Percentiles rank a stretch among this genome's conserved stretches.
These are phyloP conservation scores for Latrodectus hesperus DNA, from an alignment of 2,888 invertebrate genomes.

Conservation along the genomic window DNA sequence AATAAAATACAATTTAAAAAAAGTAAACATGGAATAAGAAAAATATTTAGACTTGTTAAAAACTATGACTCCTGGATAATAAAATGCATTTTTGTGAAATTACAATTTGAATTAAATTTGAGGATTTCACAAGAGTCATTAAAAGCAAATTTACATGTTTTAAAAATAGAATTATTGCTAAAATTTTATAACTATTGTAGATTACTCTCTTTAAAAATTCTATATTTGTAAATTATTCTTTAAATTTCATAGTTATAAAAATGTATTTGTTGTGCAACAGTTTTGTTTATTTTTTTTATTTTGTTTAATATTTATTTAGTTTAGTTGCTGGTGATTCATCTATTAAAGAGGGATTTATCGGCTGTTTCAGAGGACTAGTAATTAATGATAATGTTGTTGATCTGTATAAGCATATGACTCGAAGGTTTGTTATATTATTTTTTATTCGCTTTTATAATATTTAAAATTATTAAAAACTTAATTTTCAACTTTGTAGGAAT, in stretches of 20 bases:
- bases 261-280: not conserved
- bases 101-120: no score
- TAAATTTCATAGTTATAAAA: not conserved
- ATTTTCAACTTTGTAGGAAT: not conserved
- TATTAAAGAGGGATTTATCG: slow-evolving; percentile 84
- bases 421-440: slow-evolving; percentile 70
- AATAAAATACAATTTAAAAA: no score
- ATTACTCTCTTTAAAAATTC: not conserved
- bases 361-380: slow-evolving; percentile 93
- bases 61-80: no score
- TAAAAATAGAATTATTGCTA: no score
- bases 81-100: no score
- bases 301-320: slow-evolving; percentile 15
- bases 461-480: not conserved
- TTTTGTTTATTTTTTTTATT: no score
- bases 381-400: slow-evolving; percentile 93
- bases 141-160: no score
- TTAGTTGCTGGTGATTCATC: slow-evolving; percentile 60
- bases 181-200: no score
- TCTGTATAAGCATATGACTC: slow-evolving; percentile 90
- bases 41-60: no score
- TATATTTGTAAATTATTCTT: not conserved
- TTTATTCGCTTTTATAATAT: not conserved
- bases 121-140: no score
- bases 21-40: no score